A percentile compares a stretch with the other conserved stretches of the same genome.
phyloP scores from a whole-genome alignment of 2,113 vertebrate genomes.

The Halcyon senegalensis region DNA sequence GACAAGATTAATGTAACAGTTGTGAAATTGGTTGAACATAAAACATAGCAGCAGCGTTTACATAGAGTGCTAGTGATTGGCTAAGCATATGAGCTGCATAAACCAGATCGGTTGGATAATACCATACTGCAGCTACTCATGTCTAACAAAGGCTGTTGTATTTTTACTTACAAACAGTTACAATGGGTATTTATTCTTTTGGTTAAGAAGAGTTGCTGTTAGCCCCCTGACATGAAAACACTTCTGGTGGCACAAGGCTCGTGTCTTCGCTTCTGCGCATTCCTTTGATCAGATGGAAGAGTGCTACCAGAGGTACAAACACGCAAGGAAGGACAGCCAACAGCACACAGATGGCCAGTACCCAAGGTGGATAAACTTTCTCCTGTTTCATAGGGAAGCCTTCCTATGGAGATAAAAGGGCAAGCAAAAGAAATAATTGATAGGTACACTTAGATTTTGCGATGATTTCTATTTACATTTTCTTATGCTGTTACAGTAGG shows the following conservation, averaged over 20 bases:
- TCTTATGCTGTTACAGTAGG: neutral
- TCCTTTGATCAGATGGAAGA: constrained; percentile 65
- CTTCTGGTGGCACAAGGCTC: neutral
- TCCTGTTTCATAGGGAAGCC: constrained; percentile 79
- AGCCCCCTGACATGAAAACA: neutral
- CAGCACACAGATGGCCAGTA: constrained; percentile 76
- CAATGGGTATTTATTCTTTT: neutral
- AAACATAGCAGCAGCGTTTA: neutral
- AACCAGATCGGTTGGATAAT: neutral
- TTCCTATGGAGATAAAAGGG: constrained; percentile 64
- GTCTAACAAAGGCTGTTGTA: neutral
- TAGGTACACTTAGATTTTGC: neutral
- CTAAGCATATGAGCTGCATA: neutral
- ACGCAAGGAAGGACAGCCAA: constrained; percentile 74
- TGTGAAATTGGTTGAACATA: neutral
- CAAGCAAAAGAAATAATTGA: neutral
- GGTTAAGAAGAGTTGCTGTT: neutral
- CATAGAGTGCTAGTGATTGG: neutral
- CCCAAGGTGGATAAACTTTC: constrained; percentile 83
- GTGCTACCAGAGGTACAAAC: constrained; percentile 75
- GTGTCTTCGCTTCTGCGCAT: neutral
- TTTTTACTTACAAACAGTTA: neutral
- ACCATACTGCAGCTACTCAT: neutral
- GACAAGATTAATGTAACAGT: neutral
- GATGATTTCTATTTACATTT: neutral